phyloP scores from a whole-genome alignment of 2,113 vertebrate species.

The Cisticola juncidis region DNA sequence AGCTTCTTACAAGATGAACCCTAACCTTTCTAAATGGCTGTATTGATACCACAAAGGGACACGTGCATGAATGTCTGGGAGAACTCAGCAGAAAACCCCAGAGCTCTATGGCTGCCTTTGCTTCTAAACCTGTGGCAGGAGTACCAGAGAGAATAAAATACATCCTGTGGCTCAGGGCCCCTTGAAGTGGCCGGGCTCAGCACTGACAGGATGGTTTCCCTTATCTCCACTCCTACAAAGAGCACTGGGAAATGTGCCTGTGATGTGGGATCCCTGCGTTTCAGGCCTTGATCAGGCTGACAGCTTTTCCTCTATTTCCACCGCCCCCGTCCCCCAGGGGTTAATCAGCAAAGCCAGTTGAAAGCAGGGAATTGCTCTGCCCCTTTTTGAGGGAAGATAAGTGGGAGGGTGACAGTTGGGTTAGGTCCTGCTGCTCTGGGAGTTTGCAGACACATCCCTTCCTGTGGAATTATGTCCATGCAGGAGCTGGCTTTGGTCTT shows the following conservation, averaged over 20 bases:
- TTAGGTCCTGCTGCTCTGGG: not conserved
- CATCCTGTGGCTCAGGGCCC: not conserved
- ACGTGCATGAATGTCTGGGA: not conserved
- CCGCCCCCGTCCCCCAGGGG: accelerated
- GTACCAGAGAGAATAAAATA: not conserved
- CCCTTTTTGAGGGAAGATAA: not conserved
- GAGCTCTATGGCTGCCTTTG: not conserved
- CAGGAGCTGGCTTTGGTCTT: not conserved
- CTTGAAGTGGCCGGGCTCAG: conserved; percentile 44
- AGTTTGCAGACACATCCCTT: not conserved
- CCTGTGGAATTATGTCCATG: not conserved
- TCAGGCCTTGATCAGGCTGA: conserved; percentile 4
- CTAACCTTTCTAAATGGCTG: no score
- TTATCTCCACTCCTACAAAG: not conserved
- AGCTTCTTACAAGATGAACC: no score
- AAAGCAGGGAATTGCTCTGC: not conserved
- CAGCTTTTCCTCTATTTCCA: not conserved
- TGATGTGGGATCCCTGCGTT: conserved; percentile 15
- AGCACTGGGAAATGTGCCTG: not conserved
- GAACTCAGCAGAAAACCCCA: not conserved
- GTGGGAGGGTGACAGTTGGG: not conserved
- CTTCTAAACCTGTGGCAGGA: not conserved
- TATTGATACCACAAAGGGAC: not conserved
- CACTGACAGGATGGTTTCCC: not conserved
- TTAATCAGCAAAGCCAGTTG: not conserved